Evolutionary conservation across 2,113 vertebrate species (phyloP).

Genomic region (Microtus ochrogaster): DNA sequence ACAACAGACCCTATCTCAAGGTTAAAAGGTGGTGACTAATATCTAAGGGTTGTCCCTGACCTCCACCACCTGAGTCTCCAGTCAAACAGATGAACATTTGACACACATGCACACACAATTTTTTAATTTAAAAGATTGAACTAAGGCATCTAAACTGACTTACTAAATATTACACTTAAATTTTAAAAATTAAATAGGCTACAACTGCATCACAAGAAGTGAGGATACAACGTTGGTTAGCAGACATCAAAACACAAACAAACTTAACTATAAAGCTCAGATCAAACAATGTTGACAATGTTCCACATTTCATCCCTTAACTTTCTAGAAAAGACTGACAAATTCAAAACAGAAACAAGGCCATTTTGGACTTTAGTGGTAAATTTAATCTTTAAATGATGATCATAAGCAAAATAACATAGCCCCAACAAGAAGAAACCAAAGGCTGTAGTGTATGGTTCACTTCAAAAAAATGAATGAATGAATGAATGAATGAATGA

Average conservation of each 20-base stretch:
- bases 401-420: neutral
- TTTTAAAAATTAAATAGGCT: constrained; percentile 8
- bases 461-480: neutral
- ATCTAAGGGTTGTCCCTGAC: neutral
- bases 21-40: neutral
- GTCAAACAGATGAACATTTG: neutral
- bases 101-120: neutral
- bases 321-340: neutral
- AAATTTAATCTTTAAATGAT: constrained; percentile 22
- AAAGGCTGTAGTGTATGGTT: neutral
- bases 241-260: neutral
- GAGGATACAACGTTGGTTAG: neutral
- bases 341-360: neutral
- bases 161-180: constrained; percentile 31
- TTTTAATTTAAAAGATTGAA: neutral
- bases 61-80: neutral
- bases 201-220: neutral
- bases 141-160: neutral
- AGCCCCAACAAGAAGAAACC: neutral
- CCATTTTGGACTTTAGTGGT: neutral
- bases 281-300: neutral
- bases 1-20: neutral
- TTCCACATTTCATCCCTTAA: neutral
- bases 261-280: constrained; percentile 5
- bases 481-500: too few species aligned